A percentile compares a stretch with the other conserved stretches of the same genome.
Conservation (phyloP, 2,797 vertebrate genomes). For the Poecilia wingei region DNA sequence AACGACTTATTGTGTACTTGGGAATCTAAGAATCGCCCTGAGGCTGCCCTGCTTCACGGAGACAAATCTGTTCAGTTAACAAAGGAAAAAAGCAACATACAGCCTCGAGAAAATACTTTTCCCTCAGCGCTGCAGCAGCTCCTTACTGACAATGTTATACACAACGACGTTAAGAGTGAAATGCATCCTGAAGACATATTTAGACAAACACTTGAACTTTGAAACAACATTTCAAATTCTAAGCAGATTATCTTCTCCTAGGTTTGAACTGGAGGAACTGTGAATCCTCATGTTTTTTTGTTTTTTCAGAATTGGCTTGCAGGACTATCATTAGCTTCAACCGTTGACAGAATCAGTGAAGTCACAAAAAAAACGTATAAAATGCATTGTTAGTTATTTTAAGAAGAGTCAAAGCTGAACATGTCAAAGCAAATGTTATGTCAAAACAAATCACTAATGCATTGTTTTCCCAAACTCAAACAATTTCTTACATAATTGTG, state of each 20-base stretch:
- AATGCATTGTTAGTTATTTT: not conserved
- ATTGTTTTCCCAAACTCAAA: not conserved
- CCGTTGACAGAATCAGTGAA: not conserved
- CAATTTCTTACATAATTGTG: not conserved
- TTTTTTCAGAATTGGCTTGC: not conserved
- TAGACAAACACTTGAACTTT: not conserved
- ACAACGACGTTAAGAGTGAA: not conserved
- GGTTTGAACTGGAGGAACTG: not conserved
- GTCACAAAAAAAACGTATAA: not conserved
- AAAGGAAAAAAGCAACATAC: conserved; percentile 15
- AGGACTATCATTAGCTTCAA: not conserved
- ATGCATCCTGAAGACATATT: not conserved
- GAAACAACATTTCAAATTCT: not conserved
- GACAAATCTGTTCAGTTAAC: conserved; percentile 33
- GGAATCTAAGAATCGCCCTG: conserved; percentile 23
- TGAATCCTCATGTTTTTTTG: not conserved
- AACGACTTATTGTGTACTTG: conserved; percentile 41
- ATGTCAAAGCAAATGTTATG: not conserved
- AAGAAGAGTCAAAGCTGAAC: not conserved
- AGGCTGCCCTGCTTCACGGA: conserved; percentile 27
- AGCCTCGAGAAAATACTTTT: not conserved
- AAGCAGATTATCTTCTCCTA: not conserved
- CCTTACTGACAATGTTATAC: not conserved
- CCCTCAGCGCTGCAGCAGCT: not conserved
- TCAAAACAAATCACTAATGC: not conserved